Conservation (phyloP, 2,113 vertebrate species). For the Cacatua alba region DNA sequence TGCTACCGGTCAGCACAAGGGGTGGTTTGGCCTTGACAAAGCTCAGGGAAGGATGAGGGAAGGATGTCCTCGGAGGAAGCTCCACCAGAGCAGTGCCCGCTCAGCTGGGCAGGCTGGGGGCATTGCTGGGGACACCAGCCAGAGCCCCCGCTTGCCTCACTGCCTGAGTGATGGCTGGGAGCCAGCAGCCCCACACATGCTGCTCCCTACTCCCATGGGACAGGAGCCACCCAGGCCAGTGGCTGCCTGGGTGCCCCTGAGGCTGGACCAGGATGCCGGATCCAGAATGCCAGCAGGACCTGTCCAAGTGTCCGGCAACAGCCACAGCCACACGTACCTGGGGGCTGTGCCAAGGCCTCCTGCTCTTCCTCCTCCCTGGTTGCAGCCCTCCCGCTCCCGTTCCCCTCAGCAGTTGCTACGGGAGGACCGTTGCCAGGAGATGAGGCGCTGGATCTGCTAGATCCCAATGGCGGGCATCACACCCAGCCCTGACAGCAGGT, state of each 20-base stretch:
- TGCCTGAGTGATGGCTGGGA: background rate
- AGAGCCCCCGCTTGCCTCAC: background rate
- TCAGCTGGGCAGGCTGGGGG: background rate
- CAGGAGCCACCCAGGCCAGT: background rate
- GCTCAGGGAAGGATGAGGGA: too few relatives aligned
- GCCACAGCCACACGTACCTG: background rate
- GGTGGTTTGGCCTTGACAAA: background rate
- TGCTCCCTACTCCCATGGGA: background rate
- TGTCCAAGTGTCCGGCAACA: background rate
- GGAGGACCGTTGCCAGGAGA: background rate
- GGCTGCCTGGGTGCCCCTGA: background rate
- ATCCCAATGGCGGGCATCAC: background rate
- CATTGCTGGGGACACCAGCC: background rate
- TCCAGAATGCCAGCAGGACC: background rate
- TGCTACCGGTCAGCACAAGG: background rate
- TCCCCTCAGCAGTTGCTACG: background rate
- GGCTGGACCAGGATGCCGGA: background rate
- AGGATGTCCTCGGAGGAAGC: background rate
- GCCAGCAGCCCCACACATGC: background rate
- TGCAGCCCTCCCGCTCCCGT: background rate
- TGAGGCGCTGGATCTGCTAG: background rate
- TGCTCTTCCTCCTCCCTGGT: background rate
- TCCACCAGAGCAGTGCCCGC: background rate
- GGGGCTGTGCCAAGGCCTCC: background rate
- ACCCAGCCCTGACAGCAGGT: background rate